Conservation (phyloP, 1,140 invertebrate genomes). For the Solenopsis invicta region DNA sequence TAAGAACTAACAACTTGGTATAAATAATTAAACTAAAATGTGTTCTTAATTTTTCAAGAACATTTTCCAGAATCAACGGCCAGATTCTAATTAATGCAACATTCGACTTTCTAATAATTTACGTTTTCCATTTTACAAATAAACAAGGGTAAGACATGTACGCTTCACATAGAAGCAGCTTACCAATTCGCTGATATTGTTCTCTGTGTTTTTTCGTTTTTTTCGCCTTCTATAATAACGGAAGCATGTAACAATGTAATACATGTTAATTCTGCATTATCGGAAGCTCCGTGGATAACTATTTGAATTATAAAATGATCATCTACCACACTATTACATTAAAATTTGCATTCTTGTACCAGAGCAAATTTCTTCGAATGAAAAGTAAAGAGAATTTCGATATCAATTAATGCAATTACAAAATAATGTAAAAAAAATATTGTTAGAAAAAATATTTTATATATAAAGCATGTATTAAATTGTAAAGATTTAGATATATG, state of each 20-base stretch:
- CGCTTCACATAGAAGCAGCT: conserved; percentile 86
- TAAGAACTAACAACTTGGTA: not conserved
- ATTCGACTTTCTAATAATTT: conserved; percentile 22
- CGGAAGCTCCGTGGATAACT: conserved; percentile 73
- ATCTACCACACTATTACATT: not conserved
- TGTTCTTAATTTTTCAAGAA: not conserved
- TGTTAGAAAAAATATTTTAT: conserved; percentile 3
- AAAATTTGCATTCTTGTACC: not conserved
- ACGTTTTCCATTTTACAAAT: conserved; percentile 36
- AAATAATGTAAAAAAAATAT: not conserved
- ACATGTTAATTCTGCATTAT: conserved; percentile 83
- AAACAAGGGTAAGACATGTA: conserved; percentile 24
- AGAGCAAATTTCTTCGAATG: conserved; percentile 16
- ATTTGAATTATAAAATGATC: conserved; percentile 16
- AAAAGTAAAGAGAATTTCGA: not conserved
- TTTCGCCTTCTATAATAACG: conserved; percentile 88
- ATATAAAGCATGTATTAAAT: not conserved
- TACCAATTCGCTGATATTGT: conserved; percentile 94
- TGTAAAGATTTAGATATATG: conserved; percentile 7
- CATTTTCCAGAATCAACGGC: not conserved
- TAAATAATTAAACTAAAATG: not conserved
- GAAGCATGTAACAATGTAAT: conserved; percentile 85
- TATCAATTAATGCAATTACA: conserved; percentile 16
- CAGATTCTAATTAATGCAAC: conserved; percentile 16
- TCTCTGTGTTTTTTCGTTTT: conserved; percentile 91